Evolutionary conservation across 1,140 invertebrate genomes (phyloP), one percentile per base, ranked within the genome.

Genomic region (Drosophila asahinai): DNA sequence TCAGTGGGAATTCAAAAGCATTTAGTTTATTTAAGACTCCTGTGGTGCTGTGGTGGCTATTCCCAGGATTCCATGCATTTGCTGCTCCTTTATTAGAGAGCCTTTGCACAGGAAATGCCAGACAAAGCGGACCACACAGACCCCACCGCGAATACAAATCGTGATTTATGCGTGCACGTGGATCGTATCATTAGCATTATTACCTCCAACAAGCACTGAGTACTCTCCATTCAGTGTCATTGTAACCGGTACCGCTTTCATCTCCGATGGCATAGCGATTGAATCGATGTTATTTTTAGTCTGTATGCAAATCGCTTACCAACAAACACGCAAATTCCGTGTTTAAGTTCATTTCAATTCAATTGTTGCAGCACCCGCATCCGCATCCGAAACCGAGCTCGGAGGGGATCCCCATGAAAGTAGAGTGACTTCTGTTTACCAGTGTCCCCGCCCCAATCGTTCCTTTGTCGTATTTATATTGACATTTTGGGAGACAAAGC

Each of bases 261-360:
- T 30, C 45, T 36, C n/a, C 40, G 38, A 25, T 45, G 30, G 17
- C 19, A 33, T 6, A 22, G 11, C 38, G 27, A 62, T 63, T 65
- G 62, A 65, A 62, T 33, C 27, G 27, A 17, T 66, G 63, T 66
- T 66, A 63, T 66, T 45, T 66, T 63, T 66, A 22, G 48, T 71
- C 19, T 57, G 22, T 71, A 68, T 68, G 67, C 67, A 71, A 71
- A 71, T 71, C 33, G 64, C 33, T 57, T 48, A 27, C 38, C 67
- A 52, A 30, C 40, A 51, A 54, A 54, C 67, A 68, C 63, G 67
- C 64, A 47, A 71, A 47, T 71, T 57, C 33, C 67, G 27, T 71
- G 64, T 68, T 57, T 68, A 25, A 68, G 49, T 55, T 68, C 49
- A 68, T 48, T 71, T 27, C 30, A 40, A 68, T 68, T 57, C 67